Percentiles rank a stretch among this genome's conserved stretches.
phyloP scores from a whole-genome alignment of 2,113 vertebrate genomes.

The Tragelaphus buxtoni region DNA sequence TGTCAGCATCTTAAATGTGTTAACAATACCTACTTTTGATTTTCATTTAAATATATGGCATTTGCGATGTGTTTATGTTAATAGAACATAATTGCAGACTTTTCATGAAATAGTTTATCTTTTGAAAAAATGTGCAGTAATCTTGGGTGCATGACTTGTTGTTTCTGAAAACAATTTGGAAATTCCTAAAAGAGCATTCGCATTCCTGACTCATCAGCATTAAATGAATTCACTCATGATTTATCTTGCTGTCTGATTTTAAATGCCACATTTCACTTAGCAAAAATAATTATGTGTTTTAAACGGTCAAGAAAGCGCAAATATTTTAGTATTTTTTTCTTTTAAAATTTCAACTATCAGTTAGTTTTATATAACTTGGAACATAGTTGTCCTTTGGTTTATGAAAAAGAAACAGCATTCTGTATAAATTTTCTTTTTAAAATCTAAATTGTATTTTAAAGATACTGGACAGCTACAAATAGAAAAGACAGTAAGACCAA shows the following conservation, averaged over 20 bases:
- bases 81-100: background rate
- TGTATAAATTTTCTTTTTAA: background rate
- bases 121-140: background rate
- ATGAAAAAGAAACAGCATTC: background rate
- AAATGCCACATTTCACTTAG: background rate
- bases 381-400: background rate
- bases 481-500: background rate
- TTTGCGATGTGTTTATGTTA: background rate
- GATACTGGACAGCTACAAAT: background rate
- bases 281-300: background rate
- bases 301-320: background rate
- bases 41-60: background rate
- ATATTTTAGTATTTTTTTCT: background rate
- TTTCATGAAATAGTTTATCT: background rate
- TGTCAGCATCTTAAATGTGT: background rate
- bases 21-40: background rate
- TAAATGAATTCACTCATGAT: background rate
- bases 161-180: background rate
- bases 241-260: background rate
- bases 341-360: background rate
- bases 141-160: background rate
- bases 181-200: background rate
- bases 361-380: background rate
- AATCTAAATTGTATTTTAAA: background rate
- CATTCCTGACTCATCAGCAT: background rate